Conservation (phyloP, 1,140 invertebrate genomes). For the Tribolium castaneum region DNA sequence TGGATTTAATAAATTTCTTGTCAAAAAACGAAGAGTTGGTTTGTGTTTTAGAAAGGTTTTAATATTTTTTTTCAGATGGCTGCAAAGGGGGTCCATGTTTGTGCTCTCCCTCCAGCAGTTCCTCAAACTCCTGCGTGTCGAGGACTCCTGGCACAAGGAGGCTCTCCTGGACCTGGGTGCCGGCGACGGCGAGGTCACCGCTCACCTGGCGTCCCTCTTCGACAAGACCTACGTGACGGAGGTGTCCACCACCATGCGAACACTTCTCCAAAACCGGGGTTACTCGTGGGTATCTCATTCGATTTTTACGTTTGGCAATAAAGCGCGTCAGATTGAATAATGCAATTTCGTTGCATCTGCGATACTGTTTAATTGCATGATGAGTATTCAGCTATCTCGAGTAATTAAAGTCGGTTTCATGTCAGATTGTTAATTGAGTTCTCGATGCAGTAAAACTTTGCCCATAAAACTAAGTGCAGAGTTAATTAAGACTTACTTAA, state of each 20-base stretch:
- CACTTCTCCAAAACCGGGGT: constrained; percentile 75
- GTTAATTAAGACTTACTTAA: constrained; percentile 53
- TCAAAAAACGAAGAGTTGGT: no score
- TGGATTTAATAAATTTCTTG: no score
- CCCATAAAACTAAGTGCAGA: constrained; percentile 49
- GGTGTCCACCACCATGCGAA: constrained; percentile 85
- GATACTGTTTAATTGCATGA: constrained; percentile 24
- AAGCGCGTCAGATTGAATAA: constrained; percentile 8
- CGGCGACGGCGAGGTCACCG: constrained; percentile 90
- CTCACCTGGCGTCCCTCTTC: constrained; percentile 79
- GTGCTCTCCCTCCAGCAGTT: constrained; percentile 86
- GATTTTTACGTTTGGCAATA: not conserved
- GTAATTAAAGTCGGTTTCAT: constrained; percentile 55
- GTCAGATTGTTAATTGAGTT: constrained; percentile 56
- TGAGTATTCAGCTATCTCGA: constrained; percentile 30
- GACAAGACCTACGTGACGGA: constrained; percentile 84
- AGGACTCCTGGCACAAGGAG: constrained; percentile 63
- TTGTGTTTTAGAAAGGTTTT: no score
- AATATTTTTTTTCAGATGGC: constrained; percentile 72
- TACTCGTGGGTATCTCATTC: constrained; percentile 74
- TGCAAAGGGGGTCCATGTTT: constrained; percentile 93
- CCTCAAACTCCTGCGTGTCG: constrained; percentile 66
- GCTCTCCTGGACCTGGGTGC: constrained; percentile 88
- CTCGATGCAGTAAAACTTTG: constrained; percentile 48
- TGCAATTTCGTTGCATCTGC: constrained; percentile 12